phyloP scores from a whole-genome alignment of 2,888 invertebrate genomes.

The Pristionchus maxplancki region DNA sequence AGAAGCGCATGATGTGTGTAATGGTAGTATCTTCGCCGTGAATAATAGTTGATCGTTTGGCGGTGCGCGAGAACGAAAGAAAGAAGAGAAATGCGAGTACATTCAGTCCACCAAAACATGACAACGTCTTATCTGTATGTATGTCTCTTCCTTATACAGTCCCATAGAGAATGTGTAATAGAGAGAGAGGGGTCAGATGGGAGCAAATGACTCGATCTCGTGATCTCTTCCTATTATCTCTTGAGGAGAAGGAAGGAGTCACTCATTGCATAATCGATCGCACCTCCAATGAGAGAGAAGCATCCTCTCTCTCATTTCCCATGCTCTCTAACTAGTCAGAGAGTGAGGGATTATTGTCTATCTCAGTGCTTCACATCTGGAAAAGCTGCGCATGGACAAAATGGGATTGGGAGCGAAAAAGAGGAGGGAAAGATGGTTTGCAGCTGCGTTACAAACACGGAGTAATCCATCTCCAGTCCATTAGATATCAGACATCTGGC shows the following conservation, averaged over 20 bases:
- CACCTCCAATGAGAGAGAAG: not conserved
- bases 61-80: not conserved
- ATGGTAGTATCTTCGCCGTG: not conserved
- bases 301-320: not conserved
- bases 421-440: constrained; percentile 32
- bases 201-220: not conserved
- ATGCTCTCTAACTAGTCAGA: not conserved
- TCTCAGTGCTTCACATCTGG: not conserved
- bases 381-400: constrained; percentile 15
- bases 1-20: not conserved
- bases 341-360: not conserved
- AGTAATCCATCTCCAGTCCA: constrained; percentile 38
- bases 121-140: not conserved
- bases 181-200: not conserved
- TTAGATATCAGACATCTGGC: constrained; percentile 22
- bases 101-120: not conserved
- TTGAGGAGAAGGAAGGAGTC: not conserved
- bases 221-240: constrained; percentile 11
- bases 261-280: constrained; percentile 39
- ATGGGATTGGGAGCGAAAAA: constrained; percentile 8
- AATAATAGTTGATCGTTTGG: not conserved
- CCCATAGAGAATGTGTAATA: not conserved
- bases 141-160: not conserved
- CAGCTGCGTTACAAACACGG: constrained; percentile 22
- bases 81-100: not conserved